Evolutionary conservation across 2,113 vertebrate species (phyloP).

Genomic region (Xiphophorus hellerii): DNA sequence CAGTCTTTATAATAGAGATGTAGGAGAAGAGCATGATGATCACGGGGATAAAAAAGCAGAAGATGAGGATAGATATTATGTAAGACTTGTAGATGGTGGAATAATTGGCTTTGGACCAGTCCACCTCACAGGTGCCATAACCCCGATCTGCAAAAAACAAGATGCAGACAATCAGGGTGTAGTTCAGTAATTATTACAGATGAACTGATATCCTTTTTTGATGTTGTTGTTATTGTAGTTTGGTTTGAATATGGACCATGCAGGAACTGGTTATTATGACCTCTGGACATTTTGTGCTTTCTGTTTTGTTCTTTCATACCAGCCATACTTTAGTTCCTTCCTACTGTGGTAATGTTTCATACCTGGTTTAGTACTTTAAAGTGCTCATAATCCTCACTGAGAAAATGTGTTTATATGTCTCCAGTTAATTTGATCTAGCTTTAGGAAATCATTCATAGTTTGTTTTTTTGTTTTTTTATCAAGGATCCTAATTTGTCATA

Average conservation of each 20-base stretch:
- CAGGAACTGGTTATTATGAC: not conserved
- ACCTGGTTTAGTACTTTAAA: not conserved
- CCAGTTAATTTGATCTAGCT: not conserved
- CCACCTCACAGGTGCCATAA: slow-evolving; percentile 87
- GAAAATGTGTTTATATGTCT: not conserved
- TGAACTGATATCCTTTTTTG: not conserved
- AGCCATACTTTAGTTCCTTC: not conserved
- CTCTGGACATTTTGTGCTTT: not conserved
- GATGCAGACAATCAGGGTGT: slow-evolving; percentile 4
- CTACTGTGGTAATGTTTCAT: not conserved
- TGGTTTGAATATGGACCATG: not conserved
- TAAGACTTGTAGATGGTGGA: slow-evolving; percentile 89
- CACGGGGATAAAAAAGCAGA: slow-evolving; percentile 85
- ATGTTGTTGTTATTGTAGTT: not conserved
- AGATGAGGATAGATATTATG: slow-evolving; percentile 86
- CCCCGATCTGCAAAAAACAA: slow-evolving; percentile 76
- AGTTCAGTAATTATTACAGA: not conserved
- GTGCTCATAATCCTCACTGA: no score
- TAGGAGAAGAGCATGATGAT: slow-evolving; percentile 84
- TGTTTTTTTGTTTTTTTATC: not conserved
- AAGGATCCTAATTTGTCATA: not conserved
- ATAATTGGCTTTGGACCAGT: slow-evolving; percentile 90
- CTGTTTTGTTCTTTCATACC: not conserved
- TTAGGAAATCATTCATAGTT: not conserved
- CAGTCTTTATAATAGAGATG: slow-evolving; percentile 85